Evolutionary conservation across 2,797 vertebrate genomes (phyloP), one percentile per base, ranked within the genome.

Genomic region (Botia kubotai): DNA sequence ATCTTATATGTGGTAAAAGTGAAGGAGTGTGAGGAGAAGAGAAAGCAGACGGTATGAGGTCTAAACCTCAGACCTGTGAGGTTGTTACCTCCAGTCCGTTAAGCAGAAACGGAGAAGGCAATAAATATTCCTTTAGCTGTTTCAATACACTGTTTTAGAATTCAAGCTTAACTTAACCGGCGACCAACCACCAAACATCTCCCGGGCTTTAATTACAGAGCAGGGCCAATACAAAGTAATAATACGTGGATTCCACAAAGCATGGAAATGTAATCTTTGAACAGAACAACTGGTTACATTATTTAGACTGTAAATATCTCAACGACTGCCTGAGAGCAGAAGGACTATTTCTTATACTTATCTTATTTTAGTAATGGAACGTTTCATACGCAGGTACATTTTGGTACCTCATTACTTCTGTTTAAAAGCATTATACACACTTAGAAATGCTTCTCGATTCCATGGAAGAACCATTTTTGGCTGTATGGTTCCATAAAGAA

Each of bases 161-260:
- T 82, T 84, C 71, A 62, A 48, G 57, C 50, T 82, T 62, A 72
- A 48, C 82, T 82, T 80, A 67, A 83, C 79, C 68, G 43, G 52
- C 72, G 55, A 29, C 67, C 71, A 46, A 75, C 68, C 78, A 72
- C 69, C 57, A 83, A 86, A 72, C 77, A 57, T 62, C 48, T 75
- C 72, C 79, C 43, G 85, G 82, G n/a, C 29, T 86, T 85, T 86
- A 84, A 85, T 86, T 82, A 84, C 81, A 77, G 67, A 80, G 55
- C 60, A 46, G 50, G 23, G 55, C 43, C 60, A 71, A 52, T 75
- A 81, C 43, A 72, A 46, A 58, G 57, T 67, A 48, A 82, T 36
- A 79, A 76, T 65, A 46, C 69, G 66, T 69, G 71, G 72, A 84
- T 77, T 80, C 80, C 57, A 74, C 21, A 17, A 58, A 33, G n/a